These are phyloP conservation scores for Mixornis gularis DNA, from an alignment of 2,113 vertebrate genomes.

Conservation along the genomic window DNA sequence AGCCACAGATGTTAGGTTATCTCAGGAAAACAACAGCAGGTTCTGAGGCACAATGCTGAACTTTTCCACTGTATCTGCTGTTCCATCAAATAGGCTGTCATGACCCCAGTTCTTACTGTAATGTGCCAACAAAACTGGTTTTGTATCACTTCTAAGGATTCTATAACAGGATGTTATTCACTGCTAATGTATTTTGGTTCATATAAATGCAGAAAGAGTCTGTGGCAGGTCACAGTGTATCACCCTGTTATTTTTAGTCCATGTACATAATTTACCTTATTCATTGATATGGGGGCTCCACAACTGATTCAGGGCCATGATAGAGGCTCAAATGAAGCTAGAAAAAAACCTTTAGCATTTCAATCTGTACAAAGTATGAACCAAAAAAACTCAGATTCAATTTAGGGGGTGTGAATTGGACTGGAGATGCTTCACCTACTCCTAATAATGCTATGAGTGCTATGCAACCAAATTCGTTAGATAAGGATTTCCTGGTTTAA, in stretches of 20 bases:
- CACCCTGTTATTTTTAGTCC: slow-evolving; percentile 29
- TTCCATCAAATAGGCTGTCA: background rate
- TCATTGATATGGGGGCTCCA: background rate
- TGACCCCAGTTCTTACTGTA: background rate
- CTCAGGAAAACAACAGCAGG: slow-evolving; percentile 7
- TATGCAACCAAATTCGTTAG: background rate
- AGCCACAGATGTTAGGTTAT: background rate
- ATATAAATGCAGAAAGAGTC: slow-evolving; percentile 13
- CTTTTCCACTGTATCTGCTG: background rate
- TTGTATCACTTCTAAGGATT: slow-evolving; percentile 4
- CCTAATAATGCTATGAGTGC: background rate
- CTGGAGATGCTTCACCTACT: slow-evolving; percentile 10
- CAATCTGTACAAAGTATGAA: background rate
- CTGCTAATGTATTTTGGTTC: slow-evolving; percentile 17
- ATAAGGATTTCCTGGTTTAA: slow-evolving; percentile 8
- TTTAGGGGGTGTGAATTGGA: background rate
- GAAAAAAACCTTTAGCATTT: slow-evolving; percentile 21
- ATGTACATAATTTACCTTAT: slow-evolving; percentile 11
- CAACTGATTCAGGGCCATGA: background rate
- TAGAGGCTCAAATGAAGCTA: slow-evolving; percentile 21
- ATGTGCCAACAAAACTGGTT: background rate
- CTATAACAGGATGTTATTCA: slow-evolving; percentile 17
- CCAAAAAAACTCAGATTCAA: slow-evolving; percentile 32
- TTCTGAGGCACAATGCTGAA: slow-evolving; percentile 14
- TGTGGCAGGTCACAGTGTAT: background rate